phyloP scores from a whole-genome alignment of 2,797 vertebrate genomes.

The Xenopus petersii region DNA sequence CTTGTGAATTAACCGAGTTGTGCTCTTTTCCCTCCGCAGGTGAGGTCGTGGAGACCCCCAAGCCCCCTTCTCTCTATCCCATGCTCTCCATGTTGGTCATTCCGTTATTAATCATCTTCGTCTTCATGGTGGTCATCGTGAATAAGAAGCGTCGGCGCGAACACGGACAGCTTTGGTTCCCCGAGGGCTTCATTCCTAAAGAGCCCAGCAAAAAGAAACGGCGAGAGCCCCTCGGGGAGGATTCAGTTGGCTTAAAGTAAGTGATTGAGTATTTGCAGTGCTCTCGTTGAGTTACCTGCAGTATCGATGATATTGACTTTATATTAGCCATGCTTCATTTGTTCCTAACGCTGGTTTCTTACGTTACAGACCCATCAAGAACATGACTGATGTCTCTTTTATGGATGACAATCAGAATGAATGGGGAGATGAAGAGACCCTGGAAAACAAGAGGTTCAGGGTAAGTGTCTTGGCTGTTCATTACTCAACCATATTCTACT shows the following conservation, averaged over 20 bases:
- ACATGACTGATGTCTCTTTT: slow-evolving; percentile 83
- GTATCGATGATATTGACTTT: background rate
- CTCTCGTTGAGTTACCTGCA: too few relatives aligned
- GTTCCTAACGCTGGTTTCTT: background rate
- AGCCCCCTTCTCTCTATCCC: slow-evolving; percentile 66
- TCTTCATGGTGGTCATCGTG: slow-evolving; percentile 84
- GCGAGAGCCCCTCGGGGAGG: slow-evolving; percentile 91
- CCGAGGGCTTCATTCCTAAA: slow-evolving; percentile 93
- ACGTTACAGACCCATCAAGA: slow-evolving; percentile 85
- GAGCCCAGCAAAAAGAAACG: slow-evolving; percentile 97
- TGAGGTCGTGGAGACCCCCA: slow-evolving; percentile 63
- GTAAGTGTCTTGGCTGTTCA: slow-evolving; percentile 62
- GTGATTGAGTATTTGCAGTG: slow-evolving; percentile 51
- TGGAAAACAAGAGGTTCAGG: slow-evolving; percentile 87
- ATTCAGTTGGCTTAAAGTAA: slow-evolving; percentile 96
- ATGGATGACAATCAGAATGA: slow-evolving; percentile 95
- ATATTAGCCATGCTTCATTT: background rate
- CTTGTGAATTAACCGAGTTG: slow-evolving; percentile 49
- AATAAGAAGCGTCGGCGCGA: slow-evolving; percentile 90
- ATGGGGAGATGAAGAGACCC: slow-evolving; percentile 86
- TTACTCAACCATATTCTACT: too few relatives aligned
- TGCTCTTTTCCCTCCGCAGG: slow-evolving; percentile 67
- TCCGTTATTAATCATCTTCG: slow-evolving; percentile 74
- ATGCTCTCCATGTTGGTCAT: slow-evolving; percentile 78
- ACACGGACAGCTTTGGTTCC: slow-evolving; percentile 97